Percentiles rank a stretch among this genome's conserved stretches.
phyloP scores from a whole-genome alignment of 2,113 vertebrate species.

The Melanostigma gelatinosum region DNA sequence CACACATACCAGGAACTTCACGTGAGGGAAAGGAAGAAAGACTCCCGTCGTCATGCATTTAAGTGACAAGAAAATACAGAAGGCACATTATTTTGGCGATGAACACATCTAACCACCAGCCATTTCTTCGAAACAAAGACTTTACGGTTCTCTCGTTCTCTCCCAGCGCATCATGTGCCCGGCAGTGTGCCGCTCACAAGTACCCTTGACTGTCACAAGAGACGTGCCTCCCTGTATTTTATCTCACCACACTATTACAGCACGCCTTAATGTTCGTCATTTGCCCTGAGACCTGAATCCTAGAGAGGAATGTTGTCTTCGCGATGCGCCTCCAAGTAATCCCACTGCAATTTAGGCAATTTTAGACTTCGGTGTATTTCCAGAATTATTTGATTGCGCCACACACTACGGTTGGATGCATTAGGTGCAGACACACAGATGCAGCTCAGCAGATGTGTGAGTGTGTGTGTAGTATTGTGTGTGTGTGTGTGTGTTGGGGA shows the following conservation, averaged over 20 bases:
- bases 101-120: slow-evolving; percentile 13
- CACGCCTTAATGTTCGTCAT: slow-evolving; percentile 40
- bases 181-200: slow-evolving; percentile 14
- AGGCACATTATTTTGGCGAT: slow-evolving; percentile 1
- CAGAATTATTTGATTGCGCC: slow-evolving; percentile 47
- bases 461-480: slow-evolving; percentile 18
- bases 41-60: background rate
- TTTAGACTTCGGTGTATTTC: slow-evolving; percentile 49
- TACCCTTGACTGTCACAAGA: slow-evolving; percentile 10
- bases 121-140: slow-evolving; percentile 23
- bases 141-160: slow-evolving; percentile 19
- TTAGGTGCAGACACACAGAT: slow-evolving; percentile 27
- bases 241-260: slow-evolving; percentile 6
- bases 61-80: slow-evolving; percentile 1
- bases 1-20: background rate
- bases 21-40: background rate
- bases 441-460: slow-evolving; percentile 10
- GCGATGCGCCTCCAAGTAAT: background rate
- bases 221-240: too few relatives aligned
- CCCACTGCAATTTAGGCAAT: slow-evolving; percentile 59
- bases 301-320: slow-evolving; percentile 8
- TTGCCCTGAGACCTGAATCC: slow-evolving; percentile 41
- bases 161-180: slow-evolving; percentile 21
- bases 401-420: slow-evolving; percentile 8
- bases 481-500: background rate